phyloP scores from a whole-genome alignment of 2,888 invertebrate genomes.

The Tridacna crocea region DNA sequence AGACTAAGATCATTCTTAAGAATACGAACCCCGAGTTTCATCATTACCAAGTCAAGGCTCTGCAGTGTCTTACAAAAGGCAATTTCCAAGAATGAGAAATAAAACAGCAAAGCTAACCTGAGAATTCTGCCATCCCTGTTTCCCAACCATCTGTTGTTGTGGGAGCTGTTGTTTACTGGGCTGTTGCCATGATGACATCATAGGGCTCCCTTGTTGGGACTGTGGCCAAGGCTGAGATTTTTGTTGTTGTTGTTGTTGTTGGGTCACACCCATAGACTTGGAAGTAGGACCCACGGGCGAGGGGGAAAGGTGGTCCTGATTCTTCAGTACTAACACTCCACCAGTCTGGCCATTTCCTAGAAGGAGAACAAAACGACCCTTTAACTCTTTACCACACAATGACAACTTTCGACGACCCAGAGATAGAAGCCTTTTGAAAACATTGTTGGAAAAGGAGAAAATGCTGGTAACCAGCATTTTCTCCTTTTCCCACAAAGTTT shows the following conservation, averaged over 20 bases:
- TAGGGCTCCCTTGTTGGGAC: slow-evolving; percentile 44
- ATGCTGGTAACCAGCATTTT: background rate
- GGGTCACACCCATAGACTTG: slow-evolving; percentile 4
- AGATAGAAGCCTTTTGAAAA: too few species aligned
- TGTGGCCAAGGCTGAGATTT: slow-evolving; percentile 57
- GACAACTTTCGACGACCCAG: too few species aligned
- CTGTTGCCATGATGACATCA: slow-evolving; percentile 56
- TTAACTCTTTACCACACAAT: too few species aligned
- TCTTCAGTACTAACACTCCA: slow-evolving; percentile 59
- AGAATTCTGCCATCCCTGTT: slow-evolving; percentile 33
- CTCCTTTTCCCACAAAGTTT: background rate
- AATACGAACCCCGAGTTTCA: too few species aligned
- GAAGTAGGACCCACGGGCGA: slow-evolving; percentile 8
- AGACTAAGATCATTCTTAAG: too few species aligned
- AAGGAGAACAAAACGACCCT: background rate
- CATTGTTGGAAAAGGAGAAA: background rate
- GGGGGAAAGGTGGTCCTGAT: slow-evolving; percentile 45
- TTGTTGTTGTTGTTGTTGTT: slow-evolving; percentile 27
- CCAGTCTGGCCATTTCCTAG: slow-evolving; percentile 35
- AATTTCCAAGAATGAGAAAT: too few species aligned
- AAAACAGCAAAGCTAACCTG: slow-evolving; percentile 10
- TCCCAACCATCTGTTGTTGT: slow-evolving; percentile 60
- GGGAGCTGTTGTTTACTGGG: slow-evolving; percentile 80
- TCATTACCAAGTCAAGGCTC: too few species aligned
- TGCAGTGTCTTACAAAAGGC: too few species aligned